Evolutionary conservation across 2,113 vertebrate genomes (phyloP).

Genomic region (Rhinopithecus roxellana): DNA sequence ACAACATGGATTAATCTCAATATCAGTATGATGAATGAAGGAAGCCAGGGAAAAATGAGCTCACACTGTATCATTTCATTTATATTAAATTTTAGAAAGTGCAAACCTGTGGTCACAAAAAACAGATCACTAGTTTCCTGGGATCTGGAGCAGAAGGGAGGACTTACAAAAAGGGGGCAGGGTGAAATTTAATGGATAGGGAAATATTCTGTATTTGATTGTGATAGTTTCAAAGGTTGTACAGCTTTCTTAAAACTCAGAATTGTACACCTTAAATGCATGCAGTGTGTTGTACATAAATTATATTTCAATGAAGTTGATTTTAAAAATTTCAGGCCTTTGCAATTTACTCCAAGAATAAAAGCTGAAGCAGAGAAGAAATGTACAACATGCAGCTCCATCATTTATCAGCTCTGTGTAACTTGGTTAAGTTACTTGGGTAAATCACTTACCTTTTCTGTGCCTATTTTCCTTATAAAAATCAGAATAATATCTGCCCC

Average conservation of each 20-base stretch:
- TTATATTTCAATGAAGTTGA: background rate
- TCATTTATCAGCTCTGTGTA: background rate
- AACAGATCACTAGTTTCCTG: background rate
- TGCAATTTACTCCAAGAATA: background rate
- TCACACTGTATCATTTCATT: background rate
- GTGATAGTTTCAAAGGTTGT: background rate
- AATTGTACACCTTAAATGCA: background rate
- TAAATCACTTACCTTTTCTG: background rate
- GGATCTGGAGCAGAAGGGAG: background rate
- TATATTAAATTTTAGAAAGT: constrained; percentile 6
- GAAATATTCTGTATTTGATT: background rate
- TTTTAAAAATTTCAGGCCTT: background rate
- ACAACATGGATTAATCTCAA: background rate
- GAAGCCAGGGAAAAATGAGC: background rate
- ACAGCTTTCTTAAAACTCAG: background rate
- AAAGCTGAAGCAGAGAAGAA: background rate
- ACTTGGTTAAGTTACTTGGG: background rate
- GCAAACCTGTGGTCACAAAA: background rate
- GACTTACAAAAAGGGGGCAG: background rate
- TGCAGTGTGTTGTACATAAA: background rate
- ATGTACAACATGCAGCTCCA: background rate
- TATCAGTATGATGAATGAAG: background rate
- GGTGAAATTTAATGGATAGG: background rate
- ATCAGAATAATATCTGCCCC: background rate
- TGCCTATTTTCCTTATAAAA: constrained; percentile 31